Evolutionary conservation across 2,113 vertebrate genomes (phyloP).

Genomic region (Cepphus grylle): DNA sequence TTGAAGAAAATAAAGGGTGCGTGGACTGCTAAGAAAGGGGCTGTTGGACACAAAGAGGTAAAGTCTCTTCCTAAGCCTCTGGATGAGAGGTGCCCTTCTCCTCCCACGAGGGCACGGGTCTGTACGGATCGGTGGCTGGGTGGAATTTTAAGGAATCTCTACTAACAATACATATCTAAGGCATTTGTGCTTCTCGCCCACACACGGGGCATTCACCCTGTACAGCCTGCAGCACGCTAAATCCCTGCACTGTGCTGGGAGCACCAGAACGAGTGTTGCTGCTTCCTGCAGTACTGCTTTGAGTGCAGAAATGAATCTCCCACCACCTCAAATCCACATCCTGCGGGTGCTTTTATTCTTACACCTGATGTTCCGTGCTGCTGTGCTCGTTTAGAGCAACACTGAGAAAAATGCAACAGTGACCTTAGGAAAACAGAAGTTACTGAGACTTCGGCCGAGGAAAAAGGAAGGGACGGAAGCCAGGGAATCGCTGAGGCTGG

Average conservation of each 20-base stretch:
- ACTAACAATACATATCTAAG: neutral
- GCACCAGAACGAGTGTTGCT: neutral
- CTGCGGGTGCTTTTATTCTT: neutral
- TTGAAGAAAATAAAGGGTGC: neutral
- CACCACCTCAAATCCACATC: neutral
- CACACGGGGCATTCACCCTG: neutral
- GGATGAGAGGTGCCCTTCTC: neutral
- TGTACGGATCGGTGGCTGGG: neutral
- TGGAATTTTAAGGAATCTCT: neutral
- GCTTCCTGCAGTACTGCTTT: neutral
- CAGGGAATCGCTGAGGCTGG: neutral
- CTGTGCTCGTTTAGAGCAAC: neutral
- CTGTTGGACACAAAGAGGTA: no score
- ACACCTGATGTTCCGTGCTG: neutral
- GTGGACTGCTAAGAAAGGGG: neutral
- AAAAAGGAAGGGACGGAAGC: neutral
- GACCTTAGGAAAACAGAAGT: neutral
- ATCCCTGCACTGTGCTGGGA: neutral
- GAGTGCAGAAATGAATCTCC: neutral
- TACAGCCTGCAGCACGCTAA: neutral
- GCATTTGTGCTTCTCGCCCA: neutral
- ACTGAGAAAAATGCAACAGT: neutral
- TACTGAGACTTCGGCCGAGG: neutral
- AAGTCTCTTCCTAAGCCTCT: neutral
- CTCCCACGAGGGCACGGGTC: neutral